phyloP scores from a whole-genome alignment of 2,113 vertebrate genomes.

The Pandion haliaetus region DNA sequence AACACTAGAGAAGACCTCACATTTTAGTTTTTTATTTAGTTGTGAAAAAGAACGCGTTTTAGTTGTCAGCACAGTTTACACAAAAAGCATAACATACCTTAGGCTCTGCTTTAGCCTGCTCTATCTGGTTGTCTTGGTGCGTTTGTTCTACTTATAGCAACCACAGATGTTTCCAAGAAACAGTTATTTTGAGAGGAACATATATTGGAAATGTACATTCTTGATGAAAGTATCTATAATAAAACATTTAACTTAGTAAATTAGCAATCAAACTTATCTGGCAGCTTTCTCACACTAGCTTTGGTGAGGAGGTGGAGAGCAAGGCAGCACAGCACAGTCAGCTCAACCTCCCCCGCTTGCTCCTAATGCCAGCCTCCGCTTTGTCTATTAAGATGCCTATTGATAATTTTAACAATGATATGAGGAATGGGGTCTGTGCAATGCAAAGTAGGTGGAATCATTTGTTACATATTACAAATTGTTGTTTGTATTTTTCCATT shows the following conservation, averaged over 20 bases:
- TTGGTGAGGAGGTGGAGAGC: not conserved
- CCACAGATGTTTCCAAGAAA: not conserved
- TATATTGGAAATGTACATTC: not conserved
- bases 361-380: not conserved
- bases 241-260: not conserved
- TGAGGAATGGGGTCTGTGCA: not conserved
- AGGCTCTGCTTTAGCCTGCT: not conserved
- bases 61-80: not conserved
- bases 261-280: not conserved
- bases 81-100: not conserved
- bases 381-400: not conserved
- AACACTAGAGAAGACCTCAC: not conserved
- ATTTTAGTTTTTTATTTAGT: not conserved
- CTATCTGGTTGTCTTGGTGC: not conserved
- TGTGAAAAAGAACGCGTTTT: not conserved
- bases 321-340: rapidly evolving
- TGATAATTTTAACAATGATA: not conserved
- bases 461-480: not conserved
- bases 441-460: not conserved
- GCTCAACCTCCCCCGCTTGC: not conserved
- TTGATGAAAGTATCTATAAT: not conserved
- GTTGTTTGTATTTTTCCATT: not conserved
- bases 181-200: not conserved
- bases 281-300: not conserved
- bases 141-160: not conserved